Base-by-base conservation (phyloP, 2,113 vertebrate genomes). In the Eudyptes chrysolophus region DNA sequence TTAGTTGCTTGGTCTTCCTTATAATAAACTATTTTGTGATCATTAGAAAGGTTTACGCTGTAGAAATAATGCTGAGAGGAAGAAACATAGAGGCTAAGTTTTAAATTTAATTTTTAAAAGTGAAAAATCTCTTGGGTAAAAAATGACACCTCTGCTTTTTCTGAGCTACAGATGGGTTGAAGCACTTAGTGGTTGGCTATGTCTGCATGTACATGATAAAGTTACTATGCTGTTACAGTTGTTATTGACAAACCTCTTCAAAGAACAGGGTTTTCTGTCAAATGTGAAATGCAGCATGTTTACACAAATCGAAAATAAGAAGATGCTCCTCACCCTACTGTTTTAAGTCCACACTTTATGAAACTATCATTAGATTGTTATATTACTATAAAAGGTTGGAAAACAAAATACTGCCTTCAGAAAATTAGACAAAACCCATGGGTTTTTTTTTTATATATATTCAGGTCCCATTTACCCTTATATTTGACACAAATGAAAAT, bases 401-500 rank as follows among this genome's bases (percentile, higher is more conserved):
- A 93, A 96, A 93, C 27, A 94, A 90, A 95, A 96, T 55, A 51
- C 42, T 32, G 61, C 66, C 93, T 89, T 93, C 60, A 95, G 65
- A 83, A 95, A 97, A 90, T 79, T 72, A 92, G 26, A 81, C 42
- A 96, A 94, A 97, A 90, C 77, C 42, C 58, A 93, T 68, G 55
- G 48, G 17, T 1, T 24, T 75, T 60, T 91, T 58, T 58, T 66
- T 72, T 84, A 95, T 94, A 94, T 89, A 90, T 95, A 96, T 97
- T 97, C 95, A 95, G 81, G 80, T 96, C 93, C 94, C 96, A 94
- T 96, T 96, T 97, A 84, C 77, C 69, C 85, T 96, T 92, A 84
- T 90, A 95, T 96, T 92, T 92, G 90, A 96, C 93, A 96, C 40
- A 96, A 97, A 96, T 94, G 92, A 98, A 98, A 98, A 97, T 96